A percentile compares a stretch with the other conserved stretches of the same genome.
Conservation (phyloP, 1,140 invertebrate genomes). For the Bombus waltoni region DNA sequence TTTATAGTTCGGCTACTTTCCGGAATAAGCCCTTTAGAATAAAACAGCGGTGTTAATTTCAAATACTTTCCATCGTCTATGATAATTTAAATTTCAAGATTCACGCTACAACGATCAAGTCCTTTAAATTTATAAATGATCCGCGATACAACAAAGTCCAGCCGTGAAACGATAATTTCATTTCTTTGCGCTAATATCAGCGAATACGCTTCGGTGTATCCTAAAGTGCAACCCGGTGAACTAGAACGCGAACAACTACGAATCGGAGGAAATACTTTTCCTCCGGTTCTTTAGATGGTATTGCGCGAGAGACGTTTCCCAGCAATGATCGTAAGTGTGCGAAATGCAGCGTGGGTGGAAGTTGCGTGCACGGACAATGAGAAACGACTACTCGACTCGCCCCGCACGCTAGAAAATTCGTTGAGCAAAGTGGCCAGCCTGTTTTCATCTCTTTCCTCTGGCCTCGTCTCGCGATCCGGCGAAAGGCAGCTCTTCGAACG, state of each 20-base stretch:
- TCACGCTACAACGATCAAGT: no score
- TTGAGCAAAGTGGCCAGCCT: conserved; percentile 36
- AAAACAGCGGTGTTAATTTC: not conserved
- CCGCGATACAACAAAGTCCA: no score
- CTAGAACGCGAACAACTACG: not conserved
- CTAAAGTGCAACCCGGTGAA: not conserved
- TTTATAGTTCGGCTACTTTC: not conserved
- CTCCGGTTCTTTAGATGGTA: not conserved
- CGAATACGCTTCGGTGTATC: no score
- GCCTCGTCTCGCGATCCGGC: not conserved
- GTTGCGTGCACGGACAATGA: conserved; percentile 27
- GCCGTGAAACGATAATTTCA: no score
- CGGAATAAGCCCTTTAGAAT: not conserved
- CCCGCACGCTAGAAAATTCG: conserved; percentile 31
- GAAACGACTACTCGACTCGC: conserved; percentile 11
- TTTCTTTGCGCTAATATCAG: no score
- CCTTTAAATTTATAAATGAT: no score
- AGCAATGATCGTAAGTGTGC: not conserved
- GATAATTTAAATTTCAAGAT: no score
- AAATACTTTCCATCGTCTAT: no score
- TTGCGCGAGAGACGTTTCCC: not conserved
- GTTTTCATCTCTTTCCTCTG: not conserved
- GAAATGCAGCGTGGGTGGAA: conserved; percentile 3
- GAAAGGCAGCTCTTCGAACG: conserved; percentile 8
- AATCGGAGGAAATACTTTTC: not conserved